Conservation (phyloP, 1,140 invertebrate genomes). For the Tetramorium alpestre region DNA sequence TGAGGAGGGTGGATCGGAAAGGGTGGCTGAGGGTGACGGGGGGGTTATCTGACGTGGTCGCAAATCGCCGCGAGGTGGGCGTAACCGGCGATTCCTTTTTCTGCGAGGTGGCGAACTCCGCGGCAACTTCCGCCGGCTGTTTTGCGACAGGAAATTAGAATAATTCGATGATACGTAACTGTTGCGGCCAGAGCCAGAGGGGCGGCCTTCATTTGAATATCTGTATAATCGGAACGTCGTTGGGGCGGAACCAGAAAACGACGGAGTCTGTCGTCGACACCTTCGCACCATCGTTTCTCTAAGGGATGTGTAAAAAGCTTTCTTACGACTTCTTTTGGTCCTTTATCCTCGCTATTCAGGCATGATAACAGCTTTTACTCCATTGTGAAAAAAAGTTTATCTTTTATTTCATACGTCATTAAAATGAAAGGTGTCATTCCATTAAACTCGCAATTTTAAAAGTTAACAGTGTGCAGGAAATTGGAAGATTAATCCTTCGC, state of each 20-base stretch:
- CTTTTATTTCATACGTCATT: not conserved
- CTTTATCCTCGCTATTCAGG: not conserved
- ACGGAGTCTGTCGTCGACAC: conserved; percentile 78
- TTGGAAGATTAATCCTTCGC: not conserved
- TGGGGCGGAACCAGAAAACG: conserved; percentile 84
- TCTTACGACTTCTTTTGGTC: conserved; percentile 62
- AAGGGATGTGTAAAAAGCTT: conserved; percentile 79
- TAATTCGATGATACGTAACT: conserved; percentile 86
- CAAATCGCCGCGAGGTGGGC: conserved; percentile 67
- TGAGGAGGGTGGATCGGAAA: not conserved
- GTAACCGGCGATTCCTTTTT: conserved; percentile 69
- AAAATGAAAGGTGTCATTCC: not conserved
- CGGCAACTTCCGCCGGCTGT: conserved; percentile 70
- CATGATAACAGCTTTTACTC: not conserved
- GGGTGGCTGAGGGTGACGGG: conserved; percentile 21
- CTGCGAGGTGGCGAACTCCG: conserved; percentile 60
- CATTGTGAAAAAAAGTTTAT: not conserved
- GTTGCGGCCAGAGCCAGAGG: conserved; percentile 83
- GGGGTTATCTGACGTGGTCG: conserved; percentile 63
- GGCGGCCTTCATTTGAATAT: conserved; percentile 83
- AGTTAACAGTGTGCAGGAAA: not conserved
- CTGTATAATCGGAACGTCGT: conserved; percentile 85
- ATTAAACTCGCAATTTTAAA: not conserved
- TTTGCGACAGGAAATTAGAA: conserved; percentile 84
- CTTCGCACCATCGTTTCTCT: conserved; percentile 69